A percentile compares a stretch with the other conserved stretches of the same genome.
These are phyloP conservation scores for Conchocele bisecta DNA, from an alignment of 2,888 invertebrate genomes.

Conservation along the genomic window DNA sequence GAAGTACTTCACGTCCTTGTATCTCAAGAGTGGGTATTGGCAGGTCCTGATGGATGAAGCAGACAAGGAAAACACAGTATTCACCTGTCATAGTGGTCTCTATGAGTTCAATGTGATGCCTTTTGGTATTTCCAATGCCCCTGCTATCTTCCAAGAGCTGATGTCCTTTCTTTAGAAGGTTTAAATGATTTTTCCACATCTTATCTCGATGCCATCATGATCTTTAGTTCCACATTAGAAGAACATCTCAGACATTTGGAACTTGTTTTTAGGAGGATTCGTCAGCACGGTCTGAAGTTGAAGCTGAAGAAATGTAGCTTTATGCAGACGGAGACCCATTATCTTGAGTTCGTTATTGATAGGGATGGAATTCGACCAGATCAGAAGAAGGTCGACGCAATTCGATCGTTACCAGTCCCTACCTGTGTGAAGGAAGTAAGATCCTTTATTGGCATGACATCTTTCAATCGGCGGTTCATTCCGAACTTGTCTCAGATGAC, in stretches of 20 bases:
- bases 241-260: background rate
- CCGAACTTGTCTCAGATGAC: conserved; percentile 36
- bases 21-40: conserved; percentile 16
- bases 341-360: conserved; percentile 33
- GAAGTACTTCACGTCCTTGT: conserved; percentile 9
- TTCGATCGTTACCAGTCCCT: conserved; percentile 31
- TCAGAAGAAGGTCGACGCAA: conserved; percentile 24
- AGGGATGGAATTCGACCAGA: conserved; percentile 37
- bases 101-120: conserved; percentile 7
- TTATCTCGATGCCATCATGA: conserved; percentile 5
- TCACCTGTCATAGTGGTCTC: background rate
- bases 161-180: conserved; percentile 16
- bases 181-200: conserved; percentile 1
- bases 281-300: too few species aligned
- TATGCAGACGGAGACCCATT: conserved; percentile 37
- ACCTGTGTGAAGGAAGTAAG: conserved; percentile 17
- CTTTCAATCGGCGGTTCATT: conserved; percentile 31
- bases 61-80: conserved; percentile 6
- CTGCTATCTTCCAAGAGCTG: conserved; percentile 3
- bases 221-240: conserved; percentile 1
- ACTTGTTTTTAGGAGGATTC: background rate
- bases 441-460: conserved; percentile 18
- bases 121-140: conserved; percentile 15
- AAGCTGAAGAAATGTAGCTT: too few species aligned
- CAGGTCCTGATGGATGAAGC: conserved; percentile 1